A percentile compares a stretch with the other conserved stretches of the same genome.
Conservation (phyloP, 2,113 vertebrate genomes). For the Crocuta crocuta region DNA sequence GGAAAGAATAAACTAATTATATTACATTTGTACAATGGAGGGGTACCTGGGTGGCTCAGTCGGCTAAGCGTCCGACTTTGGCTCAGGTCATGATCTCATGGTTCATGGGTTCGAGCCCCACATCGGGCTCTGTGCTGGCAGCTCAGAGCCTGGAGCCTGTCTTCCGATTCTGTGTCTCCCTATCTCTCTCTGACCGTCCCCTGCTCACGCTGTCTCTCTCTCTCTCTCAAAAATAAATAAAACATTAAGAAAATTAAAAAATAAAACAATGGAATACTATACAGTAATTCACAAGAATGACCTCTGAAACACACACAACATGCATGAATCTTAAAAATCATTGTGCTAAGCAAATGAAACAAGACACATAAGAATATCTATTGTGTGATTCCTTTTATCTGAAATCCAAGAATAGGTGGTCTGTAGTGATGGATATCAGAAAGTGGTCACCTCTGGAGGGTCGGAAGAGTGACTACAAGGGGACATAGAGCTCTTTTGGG, state of each 20-base stretch:
- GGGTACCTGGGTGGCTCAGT: no score
- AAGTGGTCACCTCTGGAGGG: background rate
- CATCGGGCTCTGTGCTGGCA: no score
- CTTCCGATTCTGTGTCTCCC: no score
- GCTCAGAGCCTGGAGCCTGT: no score
- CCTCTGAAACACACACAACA: background rate
- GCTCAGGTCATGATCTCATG: no score
- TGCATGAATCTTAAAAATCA: background rate
- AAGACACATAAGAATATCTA: background rate
- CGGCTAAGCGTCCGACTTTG: no score
- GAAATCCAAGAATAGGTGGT: background rate
- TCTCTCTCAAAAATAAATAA: no score
- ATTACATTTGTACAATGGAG: background rate
- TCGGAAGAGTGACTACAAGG: background rate
- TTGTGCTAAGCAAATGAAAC: background rate
- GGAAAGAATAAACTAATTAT: background rate
- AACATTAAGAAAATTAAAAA: no score
- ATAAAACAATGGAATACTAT: background rate
- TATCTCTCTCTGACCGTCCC: no score
- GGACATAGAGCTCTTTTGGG: background rate
- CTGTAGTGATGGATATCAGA: background rate
- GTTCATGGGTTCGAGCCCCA: no score
- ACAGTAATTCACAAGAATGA: background rate
- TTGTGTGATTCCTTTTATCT: background rate
- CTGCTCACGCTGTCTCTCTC: no score